These are phyloP conservation scores for Kobus ellipsiprymnus DNA, from an alignment of 2,113 vertebrate species.

Conservation along the genomic window DNA sequence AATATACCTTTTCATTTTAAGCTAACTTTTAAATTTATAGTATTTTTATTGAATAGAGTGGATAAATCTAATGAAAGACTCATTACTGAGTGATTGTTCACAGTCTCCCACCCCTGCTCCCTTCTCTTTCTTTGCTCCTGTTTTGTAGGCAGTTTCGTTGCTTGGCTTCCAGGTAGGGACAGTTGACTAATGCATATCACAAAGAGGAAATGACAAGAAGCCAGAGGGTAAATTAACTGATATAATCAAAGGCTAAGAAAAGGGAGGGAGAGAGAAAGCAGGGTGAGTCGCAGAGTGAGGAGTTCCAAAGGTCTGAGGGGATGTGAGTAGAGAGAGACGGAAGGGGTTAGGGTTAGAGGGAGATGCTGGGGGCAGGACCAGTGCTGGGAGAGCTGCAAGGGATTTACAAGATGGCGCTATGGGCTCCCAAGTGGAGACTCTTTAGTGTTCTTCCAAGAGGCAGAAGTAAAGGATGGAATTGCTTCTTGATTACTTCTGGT, in stretches of 20 bases:
- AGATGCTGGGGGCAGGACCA: rapidly evolving
- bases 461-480: not conserved
- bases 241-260: not conserved
- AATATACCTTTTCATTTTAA: not conserved
- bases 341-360: not conserved
- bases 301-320: no score
- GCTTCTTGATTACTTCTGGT: not conserved
- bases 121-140: not conserved
- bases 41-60: not conserved
- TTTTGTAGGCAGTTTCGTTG: not conserved
- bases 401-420: no score
- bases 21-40: not conserved
- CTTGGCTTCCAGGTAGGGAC: not conserved
- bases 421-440: not conserved
- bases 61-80: not conserved
- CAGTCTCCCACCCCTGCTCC: not conserved
- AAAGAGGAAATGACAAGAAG: not conserved
- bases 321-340: rapidly evolving
- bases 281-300: not conserved
- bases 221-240: not conserved
- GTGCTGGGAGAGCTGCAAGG: not conserved
- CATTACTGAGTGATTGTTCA: not conserved
- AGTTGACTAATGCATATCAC: not conserved
- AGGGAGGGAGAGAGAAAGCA: not conserved
- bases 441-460: not conserved